These are phyloP conservation scores for Lucifuga dentata DNA, from an alignment of 2,113 vertebrate species.

Conservation along the genomic window DNA sequence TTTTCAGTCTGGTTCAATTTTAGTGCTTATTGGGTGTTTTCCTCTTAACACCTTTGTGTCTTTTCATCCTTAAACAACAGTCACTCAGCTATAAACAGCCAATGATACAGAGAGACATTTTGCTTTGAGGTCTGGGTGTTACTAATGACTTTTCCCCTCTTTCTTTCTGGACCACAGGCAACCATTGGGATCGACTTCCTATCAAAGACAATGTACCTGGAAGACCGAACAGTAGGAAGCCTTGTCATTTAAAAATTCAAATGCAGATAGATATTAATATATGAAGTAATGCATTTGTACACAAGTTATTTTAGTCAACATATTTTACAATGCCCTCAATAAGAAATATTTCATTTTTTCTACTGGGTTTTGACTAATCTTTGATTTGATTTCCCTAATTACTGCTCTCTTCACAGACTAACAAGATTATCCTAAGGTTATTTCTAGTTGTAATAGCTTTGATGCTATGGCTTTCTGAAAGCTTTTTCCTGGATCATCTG, in stretches of 20 bases:
- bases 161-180: conserved; percentile 69
- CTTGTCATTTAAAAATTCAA: conserved; percentile 20
- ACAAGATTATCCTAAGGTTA: conserved; percentile 68
- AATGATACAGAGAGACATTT: conserved; percentile 19
- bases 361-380: conserved; percentile 61
- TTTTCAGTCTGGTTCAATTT: conserved; percentile 47
- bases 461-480: conserved; percentile 43
- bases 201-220: conserved; percentile 87
- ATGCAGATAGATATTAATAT: not conserved
- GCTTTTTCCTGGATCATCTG: conserved; percentile 52
- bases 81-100: conserved; percentile 19
- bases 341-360: conserved; percentile 49
- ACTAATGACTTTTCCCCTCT: conserved; percentile 19
- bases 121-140: not conserved
- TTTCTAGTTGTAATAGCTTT: conserved; percentile 55
- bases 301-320: conserved; percentile 20
- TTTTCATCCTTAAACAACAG: conserved; percentile 29
- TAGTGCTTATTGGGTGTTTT: conserved; percentile 8
- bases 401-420: conserved; percentile 56
- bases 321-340: not conserved
- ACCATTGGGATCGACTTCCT: conserved; percentile 86
- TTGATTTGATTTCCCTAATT: conserved; percentile 69
- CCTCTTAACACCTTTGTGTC: conserved; percentile 35
- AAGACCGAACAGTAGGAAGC: conserved; percentile 83
- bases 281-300: not conserved